phyloP scores from a whole-genome alignment of 2,113 vertebrate species.

The Sylvilagus bachmani region DNA sequence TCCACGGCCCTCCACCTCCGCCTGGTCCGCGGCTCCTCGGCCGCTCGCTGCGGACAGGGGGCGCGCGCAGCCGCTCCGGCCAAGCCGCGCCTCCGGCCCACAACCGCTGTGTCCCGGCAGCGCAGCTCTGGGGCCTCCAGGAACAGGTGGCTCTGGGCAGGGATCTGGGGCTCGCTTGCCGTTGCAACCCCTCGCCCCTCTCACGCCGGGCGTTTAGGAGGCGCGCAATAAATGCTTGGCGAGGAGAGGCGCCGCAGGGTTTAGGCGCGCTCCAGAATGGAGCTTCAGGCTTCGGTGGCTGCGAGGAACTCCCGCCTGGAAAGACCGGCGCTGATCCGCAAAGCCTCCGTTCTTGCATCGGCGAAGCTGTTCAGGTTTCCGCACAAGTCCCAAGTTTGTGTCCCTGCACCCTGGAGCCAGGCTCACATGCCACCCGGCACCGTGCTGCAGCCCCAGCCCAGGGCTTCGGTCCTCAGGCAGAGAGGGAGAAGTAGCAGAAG shows the following conservation, averaged over 20 bases:
- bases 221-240: neutral
- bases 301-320: neutral
- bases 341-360: neutral
- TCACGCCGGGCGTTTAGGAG: neutral
- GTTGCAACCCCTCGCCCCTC: neutral
- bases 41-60: neutral
- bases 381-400: neutral
- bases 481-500: neutral
- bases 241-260: neutral
- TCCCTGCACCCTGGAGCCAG: neutral
- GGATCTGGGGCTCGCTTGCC: neutral
- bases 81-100: neutral
- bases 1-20: neutral
- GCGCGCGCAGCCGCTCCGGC: neutral
- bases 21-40: neutral
- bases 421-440: neutral
- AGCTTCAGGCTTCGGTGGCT: neutral
- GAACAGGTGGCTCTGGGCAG: fast-evolving
- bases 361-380: neutral
- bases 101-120: neutral
- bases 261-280: too few relatives aligned
- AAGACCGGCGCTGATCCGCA: neutral
- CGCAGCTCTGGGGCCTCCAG: too few relatives aligned
- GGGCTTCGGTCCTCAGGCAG: neutral
- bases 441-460: neutral